Evolutionary conservation across 2,888 invertebrate genomes (phyloP).

Genomic region (Diaprepes abbreviatus): DNA sequence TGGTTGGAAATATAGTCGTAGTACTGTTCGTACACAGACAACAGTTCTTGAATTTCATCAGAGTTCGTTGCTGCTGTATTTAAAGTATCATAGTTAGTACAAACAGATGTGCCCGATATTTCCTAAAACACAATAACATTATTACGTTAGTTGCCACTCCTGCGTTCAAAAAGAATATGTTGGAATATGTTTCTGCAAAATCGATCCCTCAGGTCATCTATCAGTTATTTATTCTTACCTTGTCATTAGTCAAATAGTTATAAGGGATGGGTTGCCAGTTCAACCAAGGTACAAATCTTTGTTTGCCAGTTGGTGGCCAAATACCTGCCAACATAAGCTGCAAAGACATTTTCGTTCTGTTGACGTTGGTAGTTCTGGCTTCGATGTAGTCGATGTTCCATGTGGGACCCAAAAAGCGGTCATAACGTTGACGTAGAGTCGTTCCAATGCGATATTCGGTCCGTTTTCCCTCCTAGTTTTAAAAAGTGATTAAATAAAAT

Average conservation of each 20-base stretch:
- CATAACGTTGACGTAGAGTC: constrained; percentile 74
- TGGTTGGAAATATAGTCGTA: constrained; percentile 26
- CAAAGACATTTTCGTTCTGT: constrained; percentile 80
- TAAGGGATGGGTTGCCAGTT: constrained; percentile 56
- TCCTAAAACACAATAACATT: constrained; percentile 9
- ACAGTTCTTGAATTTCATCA: constrained; percentile 21
- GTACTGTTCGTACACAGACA: constrained; percentile 14
- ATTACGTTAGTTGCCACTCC: too few relatives aligned
- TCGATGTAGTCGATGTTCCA: constrained; percentile 71
- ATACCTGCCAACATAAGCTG: constrained; percentile 76
- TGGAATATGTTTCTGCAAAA: too few relatives aligned
- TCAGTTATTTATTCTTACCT: too few relatives aligned
- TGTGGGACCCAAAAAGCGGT: constrained; percentile 70
- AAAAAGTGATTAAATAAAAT: too few relatives aligned
- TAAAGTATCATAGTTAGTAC: constrained; percentile 8
- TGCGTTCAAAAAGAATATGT: too few relatives aligned
- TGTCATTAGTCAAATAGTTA: constrained; percentile 25
- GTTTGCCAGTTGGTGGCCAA: constrained; percentile 72
- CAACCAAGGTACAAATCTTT: constrained; percentile 69
- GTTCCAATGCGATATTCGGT: constrained; percentile 75
- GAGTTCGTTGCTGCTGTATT: constrained; percentile 2
- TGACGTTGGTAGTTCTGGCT: constrained; percentile 74
- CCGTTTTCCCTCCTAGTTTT: constrained; percentile 69
- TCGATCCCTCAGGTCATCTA: too few relatives aligned
- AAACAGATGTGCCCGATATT: constrained; percentile 4